phyloP scores from a whole-genome alignment of 2,113 vertebrate genomes.

The Syngnathoides biaculeatus region DNA sequence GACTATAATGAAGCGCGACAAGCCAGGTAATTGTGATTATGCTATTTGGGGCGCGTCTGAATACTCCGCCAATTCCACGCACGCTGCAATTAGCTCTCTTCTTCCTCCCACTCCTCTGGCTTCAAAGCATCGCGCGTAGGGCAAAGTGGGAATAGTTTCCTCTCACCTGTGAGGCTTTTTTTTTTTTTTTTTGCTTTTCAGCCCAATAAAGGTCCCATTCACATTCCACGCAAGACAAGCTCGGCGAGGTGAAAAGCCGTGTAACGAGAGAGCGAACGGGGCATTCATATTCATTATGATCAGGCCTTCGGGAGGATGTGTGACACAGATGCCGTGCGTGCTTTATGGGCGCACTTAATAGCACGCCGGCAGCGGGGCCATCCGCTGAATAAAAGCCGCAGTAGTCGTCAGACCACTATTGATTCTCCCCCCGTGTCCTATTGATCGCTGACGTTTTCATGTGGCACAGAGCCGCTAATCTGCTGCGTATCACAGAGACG shows the following conservation, averaged over 20 bases:
- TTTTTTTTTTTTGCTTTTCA: slow-evolving; percentile 71
- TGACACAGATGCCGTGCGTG: slow-evolving; percentile 66
- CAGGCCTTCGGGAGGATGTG: slow-evolving; percentile 72
- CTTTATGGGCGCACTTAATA: slow-evolving; percentile 63
- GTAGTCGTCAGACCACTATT: slow-evolving; percentile 68
- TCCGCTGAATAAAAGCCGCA: slow-evolving; percentile 62
- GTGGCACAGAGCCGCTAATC: slow-evolving; percentile 77
- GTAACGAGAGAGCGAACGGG: slow-evolving; percentile 81
- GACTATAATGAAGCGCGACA: slow-evolving; percentile 61
- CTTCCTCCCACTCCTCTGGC: slow-evolving; percentile 24
- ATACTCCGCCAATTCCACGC: slow-evolving; percentile 40
- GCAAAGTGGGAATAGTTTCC: slow-evolving; percentile 50
- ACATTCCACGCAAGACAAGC: slow-evolving; percentile 84
- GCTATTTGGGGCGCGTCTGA: slow-evolving; percentile 54
- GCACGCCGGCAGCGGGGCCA: slow-evolving; percentile 57
- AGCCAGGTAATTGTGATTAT: slow-evolving; percentile 67
- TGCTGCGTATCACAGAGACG: slow-evolving; percentile 75
- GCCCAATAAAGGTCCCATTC: slow-evolving; percentile 86
- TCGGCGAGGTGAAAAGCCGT: slow-evolving; percentile 86
- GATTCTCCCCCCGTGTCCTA: slow-evolving; percentile 80
- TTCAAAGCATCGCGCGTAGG: slow-evolving; percentile 35
- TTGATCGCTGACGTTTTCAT: slow-evolving; percentile 80
- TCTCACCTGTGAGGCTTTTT: slow-evolving; percentile 52
- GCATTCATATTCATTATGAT: slow-evolving; percentile 92
- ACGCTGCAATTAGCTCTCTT: slow-evolving; percentile 36